Evolutionary conservation across 2,113 vertebrate genomes (phyloP).

Genomic region (Cyanoliseus patagonus): DNA sequence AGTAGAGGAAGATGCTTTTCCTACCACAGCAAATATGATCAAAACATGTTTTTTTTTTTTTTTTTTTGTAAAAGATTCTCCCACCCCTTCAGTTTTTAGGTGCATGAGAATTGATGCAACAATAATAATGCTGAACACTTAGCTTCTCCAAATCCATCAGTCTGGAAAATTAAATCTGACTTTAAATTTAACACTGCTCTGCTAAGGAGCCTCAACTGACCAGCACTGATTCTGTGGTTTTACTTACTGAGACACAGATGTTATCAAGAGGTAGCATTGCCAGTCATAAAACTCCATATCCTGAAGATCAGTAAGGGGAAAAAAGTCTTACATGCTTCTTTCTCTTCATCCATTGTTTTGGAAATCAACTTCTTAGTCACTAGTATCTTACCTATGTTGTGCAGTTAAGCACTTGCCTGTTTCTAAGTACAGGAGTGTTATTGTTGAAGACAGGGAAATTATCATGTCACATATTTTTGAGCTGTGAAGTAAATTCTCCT

Average conservation of each 20-base stretch:
- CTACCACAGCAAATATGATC: slow-evolving; percentile 42
- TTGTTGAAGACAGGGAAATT: background rate
- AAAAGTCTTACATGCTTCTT: background rate
- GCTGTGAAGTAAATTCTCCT: background rate
- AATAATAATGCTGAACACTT: background rate
- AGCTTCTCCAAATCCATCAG: background rate
- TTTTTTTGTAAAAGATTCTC: background rate
- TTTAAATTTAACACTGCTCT: background rate
- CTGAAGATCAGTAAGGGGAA: background rate
- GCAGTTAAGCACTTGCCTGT: background rate
- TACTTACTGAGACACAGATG: background rate
- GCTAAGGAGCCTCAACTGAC: background rate
- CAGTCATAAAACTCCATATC: background rate
- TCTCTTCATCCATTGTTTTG: background rate
- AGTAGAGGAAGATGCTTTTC: slow-evolving; percentile 64
- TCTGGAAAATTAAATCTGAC: slow-evolving; percentile 48
- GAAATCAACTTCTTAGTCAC: background rate
- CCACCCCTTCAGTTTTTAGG: background rate
- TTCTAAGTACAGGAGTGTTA: background rate
- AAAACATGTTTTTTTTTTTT: background rate
- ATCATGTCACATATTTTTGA: background rate
- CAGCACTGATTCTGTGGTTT: background rate
- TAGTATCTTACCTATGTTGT: background rate
- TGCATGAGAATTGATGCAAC: background rate
- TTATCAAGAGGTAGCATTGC: background rate